These are phyloP conservation scores for Scaptomyza pallida DNA, from an alignment of 1,140 invertebrate species.

Conservation along the genomic window DNA sequence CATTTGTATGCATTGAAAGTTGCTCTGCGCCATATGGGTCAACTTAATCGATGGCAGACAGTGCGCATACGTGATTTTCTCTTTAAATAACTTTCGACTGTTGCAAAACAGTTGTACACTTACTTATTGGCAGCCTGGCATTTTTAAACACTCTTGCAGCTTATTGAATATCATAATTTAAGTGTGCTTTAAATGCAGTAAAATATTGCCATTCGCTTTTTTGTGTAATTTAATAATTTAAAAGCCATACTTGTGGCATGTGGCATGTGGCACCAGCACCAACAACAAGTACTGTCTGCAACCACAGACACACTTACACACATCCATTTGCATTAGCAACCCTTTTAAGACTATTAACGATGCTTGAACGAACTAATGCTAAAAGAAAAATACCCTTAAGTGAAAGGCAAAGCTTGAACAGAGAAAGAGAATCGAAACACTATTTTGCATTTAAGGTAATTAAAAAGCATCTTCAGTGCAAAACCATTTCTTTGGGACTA, in stretches of 20 bases:
- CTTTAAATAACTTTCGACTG: conserved; percentile 22
- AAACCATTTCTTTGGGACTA: conserved; percentile 4
- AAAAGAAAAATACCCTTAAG: background rate
- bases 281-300: no score
- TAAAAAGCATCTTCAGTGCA: conserved; percentile 25
- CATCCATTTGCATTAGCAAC: background rate
- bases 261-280: no score
- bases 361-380: background rate
- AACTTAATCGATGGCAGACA: conserved; percentile 49
- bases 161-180: background rate
- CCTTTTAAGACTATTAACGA: background rate
- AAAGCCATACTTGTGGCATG: no score
- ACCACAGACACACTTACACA: background rate
- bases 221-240: no score
- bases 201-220: no score
- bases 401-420: background rate
- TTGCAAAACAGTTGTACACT: background rate
- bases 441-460: conserved; percentile 38
- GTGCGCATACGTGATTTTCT: conserved; percentile 49
- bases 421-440: conserved; percentile 1
- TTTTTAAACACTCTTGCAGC: conserved; percentile 13
- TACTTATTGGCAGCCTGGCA: conserved; percentile 1
- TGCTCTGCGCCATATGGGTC: conserved; percentile 38
- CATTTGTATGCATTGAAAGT: conserved; percentile 51
- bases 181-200: background rate